phyloP scores from a whole-genome alignment of 2,113 vertebrate species.

The Motacilla alba region DNA sequence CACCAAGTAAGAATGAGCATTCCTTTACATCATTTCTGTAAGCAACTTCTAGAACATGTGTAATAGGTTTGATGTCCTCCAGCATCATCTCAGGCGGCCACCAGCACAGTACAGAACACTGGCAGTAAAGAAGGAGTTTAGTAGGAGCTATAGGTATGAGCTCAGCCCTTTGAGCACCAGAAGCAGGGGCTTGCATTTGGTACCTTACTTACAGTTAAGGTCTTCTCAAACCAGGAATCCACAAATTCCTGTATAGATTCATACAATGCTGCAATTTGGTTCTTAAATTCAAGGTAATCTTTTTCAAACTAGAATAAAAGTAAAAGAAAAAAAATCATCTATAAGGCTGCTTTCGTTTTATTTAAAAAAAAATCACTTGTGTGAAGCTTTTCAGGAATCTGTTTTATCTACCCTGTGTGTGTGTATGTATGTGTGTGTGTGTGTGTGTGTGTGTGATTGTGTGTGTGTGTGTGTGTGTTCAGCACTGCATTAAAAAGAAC shows the following conservation, averaged over 20 bases:
- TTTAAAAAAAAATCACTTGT: no score
- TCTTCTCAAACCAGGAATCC: constrained; percentile 77
- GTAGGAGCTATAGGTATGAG: background rate
- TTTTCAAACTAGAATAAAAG: constrained; percentile 78
- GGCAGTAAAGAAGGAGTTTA: background rate
- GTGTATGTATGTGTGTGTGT: background rate
- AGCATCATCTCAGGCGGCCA: background rate
- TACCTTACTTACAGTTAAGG: constrained; percentile 72
- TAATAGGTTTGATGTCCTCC: background rate
- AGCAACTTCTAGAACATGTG: background rate
- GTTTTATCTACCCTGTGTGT: background rate
- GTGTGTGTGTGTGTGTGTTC: background rate
- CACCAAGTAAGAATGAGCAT: background rate
- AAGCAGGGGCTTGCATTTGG: background rate
- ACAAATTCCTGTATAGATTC: constrained; percentile 75
- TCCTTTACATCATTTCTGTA: background rate
- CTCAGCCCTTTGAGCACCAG: background rate
- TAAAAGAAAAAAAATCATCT: background rate
- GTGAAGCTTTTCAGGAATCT: background rate
- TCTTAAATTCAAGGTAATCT: constrained; percentile 81
- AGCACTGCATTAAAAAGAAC: background rate
- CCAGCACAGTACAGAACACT: background rate
- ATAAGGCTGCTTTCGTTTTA: background rate
- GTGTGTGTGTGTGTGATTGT: no score
- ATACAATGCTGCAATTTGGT: constrained; percentile 73